Evolutionary conservation across 2,888 invertebrate genomes (phyloP), one percentile per base, ranked within the genome.

Genomic region (Hybos culiciformis): DNA sequence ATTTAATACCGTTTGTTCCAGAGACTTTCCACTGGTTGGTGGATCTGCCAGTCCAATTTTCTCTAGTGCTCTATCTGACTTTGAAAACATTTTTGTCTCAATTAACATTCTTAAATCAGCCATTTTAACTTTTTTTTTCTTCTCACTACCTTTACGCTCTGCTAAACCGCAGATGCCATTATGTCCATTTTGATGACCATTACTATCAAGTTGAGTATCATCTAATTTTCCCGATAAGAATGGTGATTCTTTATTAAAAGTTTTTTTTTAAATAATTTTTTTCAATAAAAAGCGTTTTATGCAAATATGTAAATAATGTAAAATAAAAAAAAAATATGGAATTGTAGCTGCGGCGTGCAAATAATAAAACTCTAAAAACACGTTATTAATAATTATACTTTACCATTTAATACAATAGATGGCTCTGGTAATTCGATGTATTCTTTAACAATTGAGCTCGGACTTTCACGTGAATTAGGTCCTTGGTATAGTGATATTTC

Each of bases 51-150:
- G 79, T 47, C 85, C 87, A 59, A 88, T 85, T 70, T 84, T 88
- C 67, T 90, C 90, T 55, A 92, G 68, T 47, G 87, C 85, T 65
- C 87, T 88, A 56, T 91, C 90, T 1, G 91, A 91, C 65, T 90
- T 90, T 0, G 90, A 91, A 44, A 91, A 70, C 53, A 91, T 69
- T 65, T 90, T 90, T 0, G 87, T 88, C 63, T 92, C 93, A 14
- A 92, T 90, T 56, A 93, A 91, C 2, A 90, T 85, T 61, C 84
- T 81, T 29, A 93, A 65, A 59, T 92, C 93, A 0, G 87, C 81
- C 78, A 93, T 91, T 70, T 91, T 88, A 74, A 88, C 87, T 58
- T 83, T 77, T 41, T 80, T 80, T 61, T 87, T 87, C 61, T 87
- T 87, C 58, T 88, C 88, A 57, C 86, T 88, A 2, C 81, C 77